Percentiles rank a stretch among this genome's conserved stretches.
Conservation (phyloP, 92 coral and sea anemone genomes). For the Micromussa lordhowensis region DNA sequence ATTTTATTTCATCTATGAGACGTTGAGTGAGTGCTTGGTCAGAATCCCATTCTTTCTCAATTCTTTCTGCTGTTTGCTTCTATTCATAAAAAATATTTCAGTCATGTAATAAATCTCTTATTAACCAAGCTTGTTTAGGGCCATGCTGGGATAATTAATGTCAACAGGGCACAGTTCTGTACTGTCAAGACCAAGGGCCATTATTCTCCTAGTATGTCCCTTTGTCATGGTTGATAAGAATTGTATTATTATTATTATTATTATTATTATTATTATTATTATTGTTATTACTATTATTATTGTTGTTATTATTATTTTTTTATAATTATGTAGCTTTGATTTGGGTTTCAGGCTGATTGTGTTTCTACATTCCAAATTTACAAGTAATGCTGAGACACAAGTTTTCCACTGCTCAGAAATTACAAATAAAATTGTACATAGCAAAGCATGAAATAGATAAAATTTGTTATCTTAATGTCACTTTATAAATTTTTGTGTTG, state of each 20-base stretch:
- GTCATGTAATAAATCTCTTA: background rate
- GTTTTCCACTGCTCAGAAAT: background rate
- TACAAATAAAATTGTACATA: background rate
- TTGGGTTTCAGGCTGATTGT: background rate
- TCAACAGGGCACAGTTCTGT: background rate
- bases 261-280: no score
- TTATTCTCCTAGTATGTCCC: background rate
- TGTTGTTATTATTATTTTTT: background rate
- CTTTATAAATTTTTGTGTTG: background rate
- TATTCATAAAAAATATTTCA: background rate
- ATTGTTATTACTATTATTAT: no score
- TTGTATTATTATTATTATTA: no score
- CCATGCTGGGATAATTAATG: background rate
- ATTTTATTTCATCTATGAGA: no score
- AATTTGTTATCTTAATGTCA: background rate
- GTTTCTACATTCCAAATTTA: background rate
- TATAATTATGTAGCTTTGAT: background rate
- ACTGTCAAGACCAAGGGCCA: background rate
- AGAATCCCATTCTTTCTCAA: no score
- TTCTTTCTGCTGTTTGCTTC: background rate
- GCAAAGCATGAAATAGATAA: background rate
- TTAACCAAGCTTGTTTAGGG: no score
- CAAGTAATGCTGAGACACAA: background rate
- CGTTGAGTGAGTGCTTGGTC: background rate
- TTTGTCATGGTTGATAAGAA: no score